Evolutionary conservation across 2,113 vertebrate genomes (phyloP), one percentile per base, ranked within the genome.

Genomic region (Prochilodus magdalenae): DNA sequence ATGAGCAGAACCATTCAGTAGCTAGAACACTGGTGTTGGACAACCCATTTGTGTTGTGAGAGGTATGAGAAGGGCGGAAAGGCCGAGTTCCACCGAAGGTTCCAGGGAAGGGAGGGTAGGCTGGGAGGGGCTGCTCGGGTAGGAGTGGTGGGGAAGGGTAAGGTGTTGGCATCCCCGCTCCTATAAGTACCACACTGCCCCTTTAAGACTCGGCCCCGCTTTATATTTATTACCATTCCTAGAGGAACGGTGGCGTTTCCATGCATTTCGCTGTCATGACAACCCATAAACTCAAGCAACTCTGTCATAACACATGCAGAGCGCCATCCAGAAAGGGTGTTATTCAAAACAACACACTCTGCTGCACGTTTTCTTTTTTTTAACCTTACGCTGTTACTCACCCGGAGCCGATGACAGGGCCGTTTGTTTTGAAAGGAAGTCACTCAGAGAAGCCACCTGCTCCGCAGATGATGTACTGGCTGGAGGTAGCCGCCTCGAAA

Each of bases 401-500:
- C 79, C 86, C 81, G 81, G 71, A 47, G 66, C 53, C 83, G 76
- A 85, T 77, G 76, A 87, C 79, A 55, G 89, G 26, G 78, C 83
- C 87, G 86, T 92, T 90, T 86, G 88, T 91, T 91, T 90, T 81
- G 88, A 70, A 70, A 82, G 14, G 89, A 90, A 90, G 88, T 90
- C 91, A 88, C 86, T 88, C 90, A 91, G 92, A 82, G 91, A 90
- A 75, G 84, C 90, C 88, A 92, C 86, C 91, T 93, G 91, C 91
- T 94, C 91, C 86, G 87, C 86, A 88, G 88, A 85, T 86, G 22
- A 67, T 24, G 36, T 44, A 40, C 4, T 24, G 4, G 26, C n/a
- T 70, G 66, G 36, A 44, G n/a, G 36, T 44, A n/a, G 83, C 82
- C 84, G 84, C 88, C 88, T 44, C 66, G n/a, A 70, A 70, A 24